These are phyloP conservation scores for Oopsacas minuta DNA, from an alignment of 37 sponge, comb jelly and placozoan species.

Conservation along the genomic window DNA sequence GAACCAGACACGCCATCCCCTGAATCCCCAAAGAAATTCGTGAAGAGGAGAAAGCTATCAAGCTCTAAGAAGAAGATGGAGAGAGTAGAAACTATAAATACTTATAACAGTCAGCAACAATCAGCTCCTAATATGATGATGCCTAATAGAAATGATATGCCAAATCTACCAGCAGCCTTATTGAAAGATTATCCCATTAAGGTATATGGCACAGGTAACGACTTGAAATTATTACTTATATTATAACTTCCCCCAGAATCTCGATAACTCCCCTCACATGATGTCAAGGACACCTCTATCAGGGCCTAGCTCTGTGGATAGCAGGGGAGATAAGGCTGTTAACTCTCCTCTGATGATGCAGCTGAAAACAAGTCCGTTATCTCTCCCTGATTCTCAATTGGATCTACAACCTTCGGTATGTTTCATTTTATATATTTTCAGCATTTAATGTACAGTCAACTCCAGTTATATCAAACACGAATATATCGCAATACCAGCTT, in stretches of 20 bases:
- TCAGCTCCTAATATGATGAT: not conserved
- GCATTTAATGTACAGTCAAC: no score
- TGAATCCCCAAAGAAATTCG: not conserved
- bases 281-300: not conserved
- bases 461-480: no score
- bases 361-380: not conserved
- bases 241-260: not conserved
- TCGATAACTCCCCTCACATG: not conserved
- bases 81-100: not conserved
- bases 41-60: not conserved
- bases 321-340: not conserved
- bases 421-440: no score
- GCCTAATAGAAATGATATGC: not conserved
- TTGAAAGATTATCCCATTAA: not conserved
- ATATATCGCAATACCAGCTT: no score
- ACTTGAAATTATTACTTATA: not conserved
- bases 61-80: not conserved
- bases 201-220: not conserved
- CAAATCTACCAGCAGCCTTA: not conserved
- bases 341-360: not conserved
- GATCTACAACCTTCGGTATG: slow-evolving; percentile 3
- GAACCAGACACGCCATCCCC: not conserved
- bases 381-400: not conserved
- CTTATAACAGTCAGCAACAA: not conserved
- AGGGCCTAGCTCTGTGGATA: not conserved